A percentile compares a stretch with the other conserved stretches of the same genome.
These are phyloP conservation scores for Meandrina meandrites DNA, from an alignment of 92 coral and sea anemone species.

Conservation along the genomic window DNA sequence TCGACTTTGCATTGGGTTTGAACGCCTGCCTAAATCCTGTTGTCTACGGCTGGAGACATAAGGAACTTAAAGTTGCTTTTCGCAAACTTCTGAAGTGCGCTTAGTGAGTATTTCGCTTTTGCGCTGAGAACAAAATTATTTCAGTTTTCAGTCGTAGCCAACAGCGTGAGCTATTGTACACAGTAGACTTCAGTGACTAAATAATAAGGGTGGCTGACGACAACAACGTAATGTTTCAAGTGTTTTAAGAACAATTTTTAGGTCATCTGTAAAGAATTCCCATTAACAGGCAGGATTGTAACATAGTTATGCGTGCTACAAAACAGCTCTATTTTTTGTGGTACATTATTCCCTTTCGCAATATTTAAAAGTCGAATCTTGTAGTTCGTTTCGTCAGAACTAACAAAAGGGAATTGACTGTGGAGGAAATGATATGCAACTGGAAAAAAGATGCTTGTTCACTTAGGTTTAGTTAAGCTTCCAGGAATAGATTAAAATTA, in stretches of 20 bases:
- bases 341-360: no score
- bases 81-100: not conserved
- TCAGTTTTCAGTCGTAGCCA: not conserved
- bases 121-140: not conserved
- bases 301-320: no score
- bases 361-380: no score
- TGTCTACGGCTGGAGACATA: slow-evolving; percentile 4
- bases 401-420: no score
- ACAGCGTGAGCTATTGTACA: not conserved
- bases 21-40: slow-evolving; percentile 16
- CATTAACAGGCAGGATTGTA: no score
- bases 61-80: not conserved
- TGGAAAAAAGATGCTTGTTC: no score
- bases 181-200: not conserved
- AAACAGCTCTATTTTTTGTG: no score
- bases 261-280: not conserved
- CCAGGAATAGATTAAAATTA: no score
- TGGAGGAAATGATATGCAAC: no score
- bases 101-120: not conserved
- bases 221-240: not conserved
- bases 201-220: not conserved
- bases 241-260: not conserved
- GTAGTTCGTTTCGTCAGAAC: no score
- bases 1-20: not conserved
- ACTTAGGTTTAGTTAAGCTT: no score